A percentile compares a stretch with the other conserved stretches of the same genome.
Conservation (phyloP, 2,797 vertebrate species). For the Sebastes minor region DNA sequence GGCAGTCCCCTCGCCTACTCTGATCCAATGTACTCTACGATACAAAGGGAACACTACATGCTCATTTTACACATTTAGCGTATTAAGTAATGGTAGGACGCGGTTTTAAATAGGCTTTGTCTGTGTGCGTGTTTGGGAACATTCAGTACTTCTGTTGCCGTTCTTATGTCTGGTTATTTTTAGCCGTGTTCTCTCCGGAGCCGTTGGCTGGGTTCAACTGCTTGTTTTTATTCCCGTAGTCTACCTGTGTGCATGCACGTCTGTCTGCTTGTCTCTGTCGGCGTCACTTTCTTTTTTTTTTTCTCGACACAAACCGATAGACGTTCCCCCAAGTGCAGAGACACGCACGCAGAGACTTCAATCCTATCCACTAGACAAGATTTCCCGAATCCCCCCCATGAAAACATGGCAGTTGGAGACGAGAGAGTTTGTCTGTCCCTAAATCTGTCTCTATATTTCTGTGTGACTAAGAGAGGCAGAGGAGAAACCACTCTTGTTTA, state of each 20-base stretch:
- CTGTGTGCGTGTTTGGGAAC: constrained; percentile 55
- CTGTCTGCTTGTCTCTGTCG: constrained; percentile 7
- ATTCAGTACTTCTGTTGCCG: constrained; percentile 64
- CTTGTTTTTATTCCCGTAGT: constrained; percentile 62
- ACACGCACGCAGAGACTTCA: constrained; percentile 16
- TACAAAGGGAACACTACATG: background rate
- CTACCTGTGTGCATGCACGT: constrained; percentile 56
- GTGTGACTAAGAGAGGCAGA: constrained; percentile 20
- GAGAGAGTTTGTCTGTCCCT: constrained; percentile 9
- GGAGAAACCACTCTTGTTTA: constrained; percentile 33
- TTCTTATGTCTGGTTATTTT: constrained; percentile 74
- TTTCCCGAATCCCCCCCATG: constrained; percentile 25
- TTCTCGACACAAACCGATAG: constrained; percentile 25
- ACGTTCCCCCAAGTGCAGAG: constrained; percentile 9
- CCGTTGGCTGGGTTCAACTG: constrained; percentile 61
- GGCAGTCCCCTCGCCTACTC: background rate
- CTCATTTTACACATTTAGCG: background rate
- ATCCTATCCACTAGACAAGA: constrained; percentile 45
- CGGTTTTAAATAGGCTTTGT: constrained; percentile 40
- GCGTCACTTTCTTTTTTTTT: background rate
- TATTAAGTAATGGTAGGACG: constrained; percentile 19
- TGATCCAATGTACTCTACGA: background rate
- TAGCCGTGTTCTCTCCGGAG: constrained; percentile 68
- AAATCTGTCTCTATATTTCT: constrained; percentile 1
- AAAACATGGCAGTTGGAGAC: constrained; percentile 21